Evolutionary conservation across 2,797 vertebrate species (phyloP), one percentile per base, ranked within the genome.

Genomic region (Anabacerthia variegaticeps): DNA sequence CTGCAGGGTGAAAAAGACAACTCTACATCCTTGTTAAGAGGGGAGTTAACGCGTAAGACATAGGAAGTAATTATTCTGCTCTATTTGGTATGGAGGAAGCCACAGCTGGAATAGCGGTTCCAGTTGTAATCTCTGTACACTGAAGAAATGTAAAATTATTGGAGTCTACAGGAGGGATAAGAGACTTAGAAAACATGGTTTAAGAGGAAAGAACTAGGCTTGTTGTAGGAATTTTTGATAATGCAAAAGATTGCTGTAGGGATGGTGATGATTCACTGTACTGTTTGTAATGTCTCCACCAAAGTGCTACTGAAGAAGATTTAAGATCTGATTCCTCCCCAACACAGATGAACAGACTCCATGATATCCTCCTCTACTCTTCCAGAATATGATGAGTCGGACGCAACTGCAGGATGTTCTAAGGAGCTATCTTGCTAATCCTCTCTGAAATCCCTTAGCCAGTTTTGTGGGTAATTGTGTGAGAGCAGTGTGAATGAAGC

Each of bases 401-500:
- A 83, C 49, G 44, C 17, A 51, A 79, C 37, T 4, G 2, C 39
- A 39, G 34, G 56, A 41, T 23, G 19, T 77, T 91, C 65, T 80
- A 39, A 91, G 44, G 66, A 54, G 14, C 88, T 93, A 48, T 56
- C 46, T 80, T 71, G 59, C 8, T 88, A 88, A 90, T 73, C 68
- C 65, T 67, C 39, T 69, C 34, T 12, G 61, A 85, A 93, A 89
- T 82, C 32, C 23, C 48, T 68, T 65, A 49, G n/a, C n/a, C 36
- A 62, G 36, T 81, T 88, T 65, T 78, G 54, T 49, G 37, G 44
- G 39, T 85, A 91, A 80, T 48, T 74, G 22, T 68, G 48, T 71
- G 59, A 95, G 37, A 75, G 34, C 28, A 30, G 34, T 59, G 61
- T 49, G 72, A 93, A 88, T 39, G 36, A 96, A 94, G 58, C 65